These are phyloP conservation scores for Sceloporus tristichus DNA, from an alignment of 2,113 vertebrate genomes.

Conservation along the genomic window DNA sequence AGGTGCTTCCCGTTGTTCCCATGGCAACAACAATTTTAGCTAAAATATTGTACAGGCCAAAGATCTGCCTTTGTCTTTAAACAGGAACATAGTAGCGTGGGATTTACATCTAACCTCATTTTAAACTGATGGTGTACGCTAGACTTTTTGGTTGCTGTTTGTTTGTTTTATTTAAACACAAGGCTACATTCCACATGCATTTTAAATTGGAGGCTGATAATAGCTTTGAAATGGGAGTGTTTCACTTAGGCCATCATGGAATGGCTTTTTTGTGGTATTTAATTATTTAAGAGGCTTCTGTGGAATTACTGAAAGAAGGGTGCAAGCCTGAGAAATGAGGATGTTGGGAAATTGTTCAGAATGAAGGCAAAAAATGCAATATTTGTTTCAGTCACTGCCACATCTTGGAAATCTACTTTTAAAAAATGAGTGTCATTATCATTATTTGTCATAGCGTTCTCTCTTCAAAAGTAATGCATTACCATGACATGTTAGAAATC, in stretches of 20 bases:
- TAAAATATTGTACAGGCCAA: not conserved
- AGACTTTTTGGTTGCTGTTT: not conserved
- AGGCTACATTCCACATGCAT: not conserved
- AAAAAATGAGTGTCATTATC: no score
- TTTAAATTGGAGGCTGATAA: not conserved
- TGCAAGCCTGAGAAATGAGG: not conserved
- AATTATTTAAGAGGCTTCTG: not conserved
- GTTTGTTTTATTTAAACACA: not conserved
- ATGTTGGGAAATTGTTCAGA: not conserved
- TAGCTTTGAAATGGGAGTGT: not conserved
- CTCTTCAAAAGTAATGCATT: no score
- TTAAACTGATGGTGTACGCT: not conserved
- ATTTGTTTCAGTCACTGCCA: no score
- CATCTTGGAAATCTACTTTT: no score
- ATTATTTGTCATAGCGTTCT: no score
- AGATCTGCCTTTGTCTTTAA: not conserved
- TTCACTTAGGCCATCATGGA: not conserved
- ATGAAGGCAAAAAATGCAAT: no score
- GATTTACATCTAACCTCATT: not conserved
- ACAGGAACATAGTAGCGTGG: not conserved
- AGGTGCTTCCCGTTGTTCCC: slow-evolving; percentile 5
- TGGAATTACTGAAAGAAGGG: not conserved
- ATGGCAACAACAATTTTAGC: not conserved
- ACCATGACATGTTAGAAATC: no score
- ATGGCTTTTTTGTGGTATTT: not conserved